A percentile compares a stretch with the other conserved stretches of the same genome.
Evolutionary conservation across 2,888 invertebrate species (phyloP).

Genomic region (Drosophila koepferae): DNA sequence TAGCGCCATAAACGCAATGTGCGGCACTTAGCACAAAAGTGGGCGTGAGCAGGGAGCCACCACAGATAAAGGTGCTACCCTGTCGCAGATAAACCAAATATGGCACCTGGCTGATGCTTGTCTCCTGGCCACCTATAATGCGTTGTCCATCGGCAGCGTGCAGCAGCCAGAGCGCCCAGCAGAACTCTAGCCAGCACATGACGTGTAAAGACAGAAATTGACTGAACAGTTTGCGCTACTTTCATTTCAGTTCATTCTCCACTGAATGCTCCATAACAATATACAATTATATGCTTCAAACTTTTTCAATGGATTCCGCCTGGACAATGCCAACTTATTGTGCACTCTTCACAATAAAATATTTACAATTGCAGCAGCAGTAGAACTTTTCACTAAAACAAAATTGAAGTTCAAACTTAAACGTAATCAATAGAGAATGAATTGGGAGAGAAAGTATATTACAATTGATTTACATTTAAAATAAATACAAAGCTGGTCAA

Average conservation of each 20-base stretch:
- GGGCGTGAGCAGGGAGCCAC: conserved; percentile 76
- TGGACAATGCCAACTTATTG: conserved; percentile 10
- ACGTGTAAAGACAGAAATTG: conserved; percentile 37
- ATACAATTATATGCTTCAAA: conserved; percentile 26
- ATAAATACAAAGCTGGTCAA: background rate
- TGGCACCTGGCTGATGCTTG: conserved; percentile 69
- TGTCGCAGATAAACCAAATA: conserved; percentile 78
- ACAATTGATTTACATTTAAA: too few relatives aligned
- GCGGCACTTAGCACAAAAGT: conserved; percentile 82
- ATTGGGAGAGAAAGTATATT: background rate
- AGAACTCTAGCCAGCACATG: conserved; percentile 48
- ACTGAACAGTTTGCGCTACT: background rate
- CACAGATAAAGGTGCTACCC: conserved; percentile 75
- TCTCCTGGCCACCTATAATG: conserved; percentile 74
- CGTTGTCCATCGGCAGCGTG: conserved; percentile 40
- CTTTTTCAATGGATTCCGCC: conserved; percentile 24
- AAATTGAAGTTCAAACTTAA: background rate
- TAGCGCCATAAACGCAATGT: conserved; percentile 73
- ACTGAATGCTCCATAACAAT: conserved; percentile 25
- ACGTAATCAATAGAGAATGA: background rate
- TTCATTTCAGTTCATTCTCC: conserved; percentile 12
- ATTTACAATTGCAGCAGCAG: conserved; percentile 8
- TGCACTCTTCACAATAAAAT: conserved; percentile 2
- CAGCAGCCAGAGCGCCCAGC: conserved; percentile 21
- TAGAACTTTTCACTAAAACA: background rate